Evolutionary conservation across 2,797 vertebrate species (phyloP).

Genomic region (Melanotaenia pygmaea): DNA sequence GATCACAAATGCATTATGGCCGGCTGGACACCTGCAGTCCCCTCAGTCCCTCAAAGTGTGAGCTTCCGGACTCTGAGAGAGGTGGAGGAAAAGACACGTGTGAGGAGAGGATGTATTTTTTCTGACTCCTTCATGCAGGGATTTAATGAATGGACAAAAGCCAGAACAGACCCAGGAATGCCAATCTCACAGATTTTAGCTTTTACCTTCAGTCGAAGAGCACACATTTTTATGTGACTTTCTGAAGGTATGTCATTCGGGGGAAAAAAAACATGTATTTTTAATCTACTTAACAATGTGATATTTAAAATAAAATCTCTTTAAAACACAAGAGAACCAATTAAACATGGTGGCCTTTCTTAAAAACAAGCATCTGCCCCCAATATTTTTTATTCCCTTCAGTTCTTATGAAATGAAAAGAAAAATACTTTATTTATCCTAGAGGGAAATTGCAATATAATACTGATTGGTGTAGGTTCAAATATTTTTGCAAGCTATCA

Average conservation of each 20-base stretch:
- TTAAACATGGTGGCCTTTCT: too few species aligned
- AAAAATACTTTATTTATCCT: background rate
- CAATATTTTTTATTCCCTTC: too few species aligned
- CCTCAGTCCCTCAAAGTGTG: conserved; percentile 20
- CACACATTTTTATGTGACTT: background rate
- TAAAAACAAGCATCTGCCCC: too few species aligned
- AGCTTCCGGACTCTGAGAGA: conserved; percentile 9
- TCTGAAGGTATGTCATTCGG: background rate
- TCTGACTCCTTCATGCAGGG: conserved; percentile 5
- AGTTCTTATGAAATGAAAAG: too few species aligned
- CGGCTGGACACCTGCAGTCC: conserved; percentile 20
- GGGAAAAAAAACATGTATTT: background rate
- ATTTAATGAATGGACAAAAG: background rate
- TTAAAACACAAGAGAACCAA: too few species aligned
- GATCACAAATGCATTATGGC: conserved; percentile 73
- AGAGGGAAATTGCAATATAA: background rate
- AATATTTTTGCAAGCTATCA: background rate
- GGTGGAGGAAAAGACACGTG: background rate
- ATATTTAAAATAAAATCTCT: too few species aligned
- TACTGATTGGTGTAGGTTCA: background rate
- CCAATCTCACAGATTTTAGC: background rate
- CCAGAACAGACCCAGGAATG: background rate
- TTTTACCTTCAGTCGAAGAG: background rate
- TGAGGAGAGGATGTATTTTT: conserved; percentile 1
- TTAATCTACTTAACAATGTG: too few species aligned